Evolutionary conservation across 2,113 vertebrate species (phyloP), one percentile per base, ranked within the genome.

Genomic region (Sander vitreus): DNA sequence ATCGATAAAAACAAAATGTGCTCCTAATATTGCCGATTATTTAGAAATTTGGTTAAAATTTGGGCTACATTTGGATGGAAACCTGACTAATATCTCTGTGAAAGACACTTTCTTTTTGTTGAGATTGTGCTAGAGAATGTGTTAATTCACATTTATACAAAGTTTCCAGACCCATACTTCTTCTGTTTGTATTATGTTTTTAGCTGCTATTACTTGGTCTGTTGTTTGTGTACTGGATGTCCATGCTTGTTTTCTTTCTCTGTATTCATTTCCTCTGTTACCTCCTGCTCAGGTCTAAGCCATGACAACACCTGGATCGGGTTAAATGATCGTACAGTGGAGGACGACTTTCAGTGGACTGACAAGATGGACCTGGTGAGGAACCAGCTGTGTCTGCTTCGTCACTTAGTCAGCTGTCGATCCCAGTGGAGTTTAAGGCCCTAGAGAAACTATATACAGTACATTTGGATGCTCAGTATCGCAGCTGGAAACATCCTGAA

Each of bases 271-370:
- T 58, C 4, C 6, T 50, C 25, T 54, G 13, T 19, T 39, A 19
- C 45, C 45, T 81, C 1, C 18, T 39, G 14, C 57, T 2, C 86
- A 99, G 98, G 96, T 23, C 96, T 99, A 5, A 97, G 97, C 58
- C 98, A 96, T 0, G 98, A 99, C 84, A 99, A 99, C 92, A 97
- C 97, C 1, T 99, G 98, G 98, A 97, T 99, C 0, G 98, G 98
- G 25, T 93, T 99, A 53, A 99, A 99, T 0, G 98, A 99, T 91
- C 93, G 97, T n/a, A 99, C 97, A 0, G 98, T 99, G 90, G 98
- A 99, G 89, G 96, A 97, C 30, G 98, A 99, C 73, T 99, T 99
- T 92, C 98, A 99, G 90, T 99, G 98, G 98, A 99, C 97, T 0
- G 98, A 99, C 92, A 98, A 97, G 93, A 97, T 96, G 0, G 97